A percentile compares a stretch with the other conserved stretches of the same genome.
phyloP scores from a whole-genome alignment of 35 echinoderm and acorn worm genomes.

The Ptychodera flava region DNA sequence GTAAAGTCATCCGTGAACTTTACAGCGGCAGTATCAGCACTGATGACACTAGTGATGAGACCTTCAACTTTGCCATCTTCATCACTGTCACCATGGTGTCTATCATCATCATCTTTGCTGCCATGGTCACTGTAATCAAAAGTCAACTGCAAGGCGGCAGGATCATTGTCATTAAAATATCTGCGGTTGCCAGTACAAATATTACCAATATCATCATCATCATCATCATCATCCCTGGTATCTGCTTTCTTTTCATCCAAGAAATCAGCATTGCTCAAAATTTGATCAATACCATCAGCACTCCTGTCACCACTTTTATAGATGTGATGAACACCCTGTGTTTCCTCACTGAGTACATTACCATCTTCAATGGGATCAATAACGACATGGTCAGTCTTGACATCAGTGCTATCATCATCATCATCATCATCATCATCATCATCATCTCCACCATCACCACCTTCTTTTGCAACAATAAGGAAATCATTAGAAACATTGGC shows the following conservation, averaged over 20 bases:
- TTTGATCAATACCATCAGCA: not conserved
- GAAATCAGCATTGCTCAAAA: not conserved
- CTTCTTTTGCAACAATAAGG: not conserved
- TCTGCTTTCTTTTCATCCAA: not conserved
- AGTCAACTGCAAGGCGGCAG: not conserved
- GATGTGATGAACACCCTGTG: not conserved
- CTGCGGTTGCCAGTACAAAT: no score
- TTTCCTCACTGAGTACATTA: not conserved
- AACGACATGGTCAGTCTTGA: not conserved
- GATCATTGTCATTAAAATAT: not conserved
- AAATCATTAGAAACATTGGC: not conserved
- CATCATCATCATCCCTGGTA: constrained; percentile 2
- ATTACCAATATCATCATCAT: constrained; percentile 7
- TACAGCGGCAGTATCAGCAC: not conserved
- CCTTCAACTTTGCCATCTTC: not conserved
- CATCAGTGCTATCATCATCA: constrained; percentile 12
- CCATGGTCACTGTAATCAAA: not conserved
- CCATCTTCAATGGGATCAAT: not conserved
- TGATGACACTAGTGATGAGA: not conserved
- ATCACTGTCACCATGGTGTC: not conserved
- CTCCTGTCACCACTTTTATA: not conserved
- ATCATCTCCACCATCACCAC: constrained; percentile 9
- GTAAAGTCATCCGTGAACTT: not conserved
- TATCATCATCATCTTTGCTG: constrained; percentile 6
- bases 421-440: constrained; percentile 20